Base-by-base conservation (phyloP, 2,888 invertebrate genomes). In the Megaustenia siamemsis region DNA sequence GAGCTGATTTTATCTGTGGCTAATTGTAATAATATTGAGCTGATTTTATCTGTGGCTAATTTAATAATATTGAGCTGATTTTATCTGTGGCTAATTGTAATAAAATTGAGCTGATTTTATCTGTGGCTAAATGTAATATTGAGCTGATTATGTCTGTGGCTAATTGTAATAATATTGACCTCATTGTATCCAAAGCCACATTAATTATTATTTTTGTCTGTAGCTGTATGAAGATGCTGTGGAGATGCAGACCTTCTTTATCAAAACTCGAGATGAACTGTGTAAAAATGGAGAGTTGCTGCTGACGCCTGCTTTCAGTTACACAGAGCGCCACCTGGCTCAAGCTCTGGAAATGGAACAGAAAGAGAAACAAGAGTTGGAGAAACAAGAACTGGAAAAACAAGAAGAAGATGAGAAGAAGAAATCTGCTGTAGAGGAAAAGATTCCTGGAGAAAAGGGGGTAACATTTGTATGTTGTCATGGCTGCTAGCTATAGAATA, bases 211-310 rank as follows among this genome's bases (percentile, higher is more conserved):
- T 3, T 28, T 10, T 73, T 49, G 6, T 32, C 49, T 68, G 1
- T 2, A 94, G 93, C 96, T 98, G 73, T 99, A 98, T 94, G 98
- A 99, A 93, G 99, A 99, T 94, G 96, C 98, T 0, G 96, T 98
- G 49, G 98, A 98, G 91, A 95, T 99, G 79, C 99, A 99, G 94
- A 96, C 96, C 21, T 98, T 96, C 94, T 99, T 97, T 94, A 97
- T 99, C 69, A 96, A 92, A 83, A 94, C 93, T 86, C 94, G 96
- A 82, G 96, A 96, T 91, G 95, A 96, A 88, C 94, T 97, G 1
- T 99, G 98, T 92, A 96, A 96, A 87, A 96, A 96, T 90, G 96
- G 97, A 15, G 96, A 96, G 90, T 95, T 97, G 0, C 95, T 99
- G 6, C 96, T 96, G 86, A 98, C 98, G 0, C 97, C 98, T 0